Conservation (phyloP, 2,888 invertebrate species). For the Phaonia tiefii region DNA sequence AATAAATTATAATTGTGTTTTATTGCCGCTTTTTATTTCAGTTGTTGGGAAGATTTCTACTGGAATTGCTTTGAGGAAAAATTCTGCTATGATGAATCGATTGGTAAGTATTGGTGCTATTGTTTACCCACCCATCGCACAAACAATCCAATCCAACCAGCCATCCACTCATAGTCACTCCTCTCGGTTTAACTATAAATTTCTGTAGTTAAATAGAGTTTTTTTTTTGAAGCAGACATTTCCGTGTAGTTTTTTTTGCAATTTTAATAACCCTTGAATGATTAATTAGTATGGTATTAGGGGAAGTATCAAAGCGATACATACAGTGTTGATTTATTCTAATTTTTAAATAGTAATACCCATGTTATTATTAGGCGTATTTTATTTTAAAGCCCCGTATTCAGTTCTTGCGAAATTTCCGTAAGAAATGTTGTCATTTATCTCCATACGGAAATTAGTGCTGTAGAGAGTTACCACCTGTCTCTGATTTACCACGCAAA, state of each 20-base stretch:
- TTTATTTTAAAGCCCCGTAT: too few relatives aligned
- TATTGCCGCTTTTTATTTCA: conserved; percentile 71
- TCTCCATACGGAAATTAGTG: too few relatives aligned
- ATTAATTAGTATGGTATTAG: too few relatives aligned
- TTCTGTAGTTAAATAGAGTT: conserved; percentile 8
- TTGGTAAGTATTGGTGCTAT: conserved; percentile 80
- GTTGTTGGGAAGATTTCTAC: conserved; percentile 87
- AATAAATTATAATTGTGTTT: too few relatives aligned
- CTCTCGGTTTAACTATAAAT: conserved; percentile 4
- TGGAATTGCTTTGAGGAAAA: conserved; percentile 88
- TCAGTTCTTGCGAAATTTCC: too few relatives aligned
- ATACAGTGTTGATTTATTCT: too few relatives aligned
- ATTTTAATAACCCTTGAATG: conserved; percentile 17
- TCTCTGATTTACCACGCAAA: too few relatives aligned
- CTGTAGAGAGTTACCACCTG: too few relatives aligned
- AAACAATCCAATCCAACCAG: neutral
- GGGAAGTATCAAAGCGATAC: too few relatives aligned
- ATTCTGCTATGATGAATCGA: conserved; percentile 88
- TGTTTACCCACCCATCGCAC: neutral
- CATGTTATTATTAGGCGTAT: too few relatives aligned
- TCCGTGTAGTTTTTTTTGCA: conserved; percentile 25
- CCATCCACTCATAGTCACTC: conserved; percentile 5
- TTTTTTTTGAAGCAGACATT: conserved; percentile 12
- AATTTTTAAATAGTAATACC: too few relatives aligned
- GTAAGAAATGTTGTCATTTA: too few relatives aligned